phyloP scores from a whole-genome alignment of 1,140 invertebrate species.

The Melanaphis sacchari region DNA sequence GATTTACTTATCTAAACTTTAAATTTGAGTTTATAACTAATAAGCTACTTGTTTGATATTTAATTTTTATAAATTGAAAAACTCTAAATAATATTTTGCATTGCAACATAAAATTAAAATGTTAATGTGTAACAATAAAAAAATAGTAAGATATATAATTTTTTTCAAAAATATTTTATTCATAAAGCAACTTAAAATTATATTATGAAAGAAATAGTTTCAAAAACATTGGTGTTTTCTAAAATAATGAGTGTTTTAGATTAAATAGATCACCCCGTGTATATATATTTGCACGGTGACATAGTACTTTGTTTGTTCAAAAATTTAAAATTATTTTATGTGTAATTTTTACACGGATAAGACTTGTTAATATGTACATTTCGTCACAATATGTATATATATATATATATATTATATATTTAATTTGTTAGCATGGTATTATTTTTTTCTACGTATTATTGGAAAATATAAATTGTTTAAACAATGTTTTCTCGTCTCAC shows the following conservation, averaged over 20 bases:
- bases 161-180: neutral
- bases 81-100: neutral
- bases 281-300: neutral
- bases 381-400: neutral
- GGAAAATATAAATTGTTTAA: neutral
- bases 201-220: neutral
- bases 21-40: too few species aligned
- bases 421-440: neutral
- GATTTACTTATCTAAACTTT: too few species aligned
- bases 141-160: neutral
- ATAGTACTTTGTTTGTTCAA: neutral
- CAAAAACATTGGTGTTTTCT: neutral
- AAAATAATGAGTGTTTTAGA: neutral
- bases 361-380: neutral
- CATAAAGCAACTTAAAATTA: neutral
- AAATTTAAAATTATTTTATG: neutral
- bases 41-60: neutral
- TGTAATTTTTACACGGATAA: neutral
- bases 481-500: neutral
- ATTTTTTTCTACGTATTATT: neutral
- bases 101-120: neutral
- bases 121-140: neutral
- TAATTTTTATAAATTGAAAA: neutral
- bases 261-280: neutral
- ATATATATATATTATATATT: neutral